phyloP scores from a whole-genome alignment of 2,888 invertebrate species.

The Xylota segnis region DNA sequence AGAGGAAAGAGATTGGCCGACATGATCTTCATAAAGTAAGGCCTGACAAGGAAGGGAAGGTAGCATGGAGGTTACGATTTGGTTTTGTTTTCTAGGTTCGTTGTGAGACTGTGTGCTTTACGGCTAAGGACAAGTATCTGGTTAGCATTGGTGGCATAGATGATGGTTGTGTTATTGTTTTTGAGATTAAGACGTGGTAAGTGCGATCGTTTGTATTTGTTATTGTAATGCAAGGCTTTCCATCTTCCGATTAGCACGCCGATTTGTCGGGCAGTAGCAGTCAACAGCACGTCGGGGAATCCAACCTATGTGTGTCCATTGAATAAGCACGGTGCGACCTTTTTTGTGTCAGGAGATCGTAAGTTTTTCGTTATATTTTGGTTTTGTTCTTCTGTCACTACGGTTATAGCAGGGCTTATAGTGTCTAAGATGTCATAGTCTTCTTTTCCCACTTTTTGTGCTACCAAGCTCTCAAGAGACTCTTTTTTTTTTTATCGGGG shows the following conservation, averaged over 20 bases:
- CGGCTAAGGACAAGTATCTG: conserved; percentile 91
- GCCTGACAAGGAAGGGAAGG: background rate
- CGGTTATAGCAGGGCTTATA: background rate
- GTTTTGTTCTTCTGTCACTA: background rate
- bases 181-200: conserved; percentile 88
- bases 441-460: too few species aligned
- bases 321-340: conserved; percentile 87
- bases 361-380: conserved; percentile 79
- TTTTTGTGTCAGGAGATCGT: conserved; percentile 91
- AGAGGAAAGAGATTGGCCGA: conserved; percentile 87
- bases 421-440: too few species aligned
- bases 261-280: conserved; percentile 87
- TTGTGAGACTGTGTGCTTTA: conserved; percentile 93
- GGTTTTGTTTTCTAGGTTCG: conserved; percentile 86
- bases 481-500: too few species aligned
- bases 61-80: background rate
- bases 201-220: conserved; percentile 28
- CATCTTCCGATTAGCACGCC: conserved; percentile 84
- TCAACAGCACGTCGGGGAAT: conserved; percentile 90
- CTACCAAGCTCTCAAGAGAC: too few species aligned
- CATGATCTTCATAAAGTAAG: conserved; percentile 93
- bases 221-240: background rate
- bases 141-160: conserved; percentile 95
- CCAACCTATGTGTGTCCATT: conserved; percentile 87
- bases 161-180: conserved; percentile 94